phyloP scores from a whole-genome alignment of 2,797 vertebrate species.

The Chrysolophus pictus region DNA sequence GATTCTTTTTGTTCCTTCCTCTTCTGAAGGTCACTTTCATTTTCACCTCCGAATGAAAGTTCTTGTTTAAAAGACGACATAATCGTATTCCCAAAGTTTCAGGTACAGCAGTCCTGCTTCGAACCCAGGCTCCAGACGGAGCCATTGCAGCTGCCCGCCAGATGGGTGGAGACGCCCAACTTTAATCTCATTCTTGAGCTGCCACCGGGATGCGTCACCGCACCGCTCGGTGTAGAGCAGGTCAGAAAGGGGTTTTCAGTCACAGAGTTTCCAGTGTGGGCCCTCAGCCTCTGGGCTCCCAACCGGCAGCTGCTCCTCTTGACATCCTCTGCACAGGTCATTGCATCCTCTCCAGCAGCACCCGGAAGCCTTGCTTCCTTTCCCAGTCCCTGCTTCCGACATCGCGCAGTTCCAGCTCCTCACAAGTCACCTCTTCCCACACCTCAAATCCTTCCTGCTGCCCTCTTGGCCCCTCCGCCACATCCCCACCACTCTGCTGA shows the following conservation, averaged over 20 bases:
- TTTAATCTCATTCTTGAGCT: background rate
- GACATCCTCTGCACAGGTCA: background rate
- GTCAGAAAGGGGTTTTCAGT: background rate
- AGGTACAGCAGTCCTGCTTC: background rate
- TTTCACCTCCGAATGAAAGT: conserved; percentile 28
- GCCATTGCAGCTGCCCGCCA: background rate
- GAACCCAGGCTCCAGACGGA: background rate
- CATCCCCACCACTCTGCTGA: fast-evolving
- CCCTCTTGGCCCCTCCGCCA: background rate
- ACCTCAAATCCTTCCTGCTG: background rate
- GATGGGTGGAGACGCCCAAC: background rate
- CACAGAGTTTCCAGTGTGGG: background rate
- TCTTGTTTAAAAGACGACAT: background rate
- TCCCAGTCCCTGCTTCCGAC: background rate
- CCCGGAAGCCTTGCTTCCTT: background rate
- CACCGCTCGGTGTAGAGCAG: background rate
- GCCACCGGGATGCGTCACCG: background rate
- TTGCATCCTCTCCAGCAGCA: fast-evolving
- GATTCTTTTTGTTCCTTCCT: conserved; percentile 39
- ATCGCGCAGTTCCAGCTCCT: background rate
- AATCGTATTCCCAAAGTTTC: background rate
- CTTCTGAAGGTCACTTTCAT: conserved; percentile 48
- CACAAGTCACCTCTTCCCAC: background rate
- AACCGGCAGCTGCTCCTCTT: background rate
- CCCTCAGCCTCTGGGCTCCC: background rate